phyloP scores from a whole-genome alignment of 2,797 vertebrate genomes.

The Alca torda region DNA sequence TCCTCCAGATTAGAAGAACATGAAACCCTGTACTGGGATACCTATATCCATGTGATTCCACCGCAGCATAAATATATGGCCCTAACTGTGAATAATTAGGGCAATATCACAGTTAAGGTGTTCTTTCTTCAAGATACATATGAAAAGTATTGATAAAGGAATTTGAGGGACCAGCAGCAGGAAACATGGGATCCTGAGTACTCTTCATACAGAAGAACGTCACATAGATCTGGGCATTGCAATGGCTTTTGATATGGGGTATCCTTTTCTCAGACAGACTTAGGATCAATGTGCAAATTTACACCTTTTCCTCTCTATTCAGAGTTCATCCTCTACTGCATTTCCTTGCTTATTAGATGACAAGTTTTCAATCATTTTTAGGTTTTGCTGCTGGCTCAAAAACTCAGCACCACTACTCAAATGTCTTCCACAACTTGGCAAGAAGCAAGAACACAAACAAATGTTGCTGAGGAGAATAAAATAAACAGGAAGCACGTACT shows the following conservation, averaged over 20 bases:
- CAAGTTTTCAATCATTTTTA: background rate
- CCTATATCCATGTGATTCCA: background rate
- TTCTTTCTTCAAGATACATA: background rate
- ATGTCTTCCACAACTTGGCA: background rate
- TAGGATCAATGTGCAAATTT: background rate
- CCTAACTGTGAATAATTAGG: background rate
- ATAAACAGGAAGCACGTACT: background rate
- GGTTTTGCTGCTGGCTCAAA: background rate
- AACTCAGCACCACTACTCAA: background rate
- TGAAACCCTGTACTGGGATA: background rate
- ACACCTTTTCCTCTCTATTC: background rate
- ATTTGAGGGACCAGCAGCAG: background rate
- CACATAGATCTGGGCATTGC: background rate
- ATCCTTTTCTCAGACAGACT: background rate
- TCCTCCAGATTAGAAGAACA: background rate
- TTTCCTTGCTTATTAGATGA: background rate
- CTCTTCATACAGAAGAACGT: background rate
- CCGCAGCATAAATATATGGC: background rate
- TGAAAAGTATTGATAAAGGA: background rate
- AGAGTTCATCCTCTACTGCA: background rate
- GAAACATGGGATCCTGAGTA: background rate
- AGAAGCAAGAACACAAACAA: background rate
- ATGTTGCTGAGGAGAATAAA: background rate
- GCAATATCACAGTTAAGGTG: background rate
- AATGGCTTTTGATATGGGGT: background rate